phyloP scores from a whole-genome alignment of 2,113 vertebrate genomes.

The Vulpes vulpes region DNA sequence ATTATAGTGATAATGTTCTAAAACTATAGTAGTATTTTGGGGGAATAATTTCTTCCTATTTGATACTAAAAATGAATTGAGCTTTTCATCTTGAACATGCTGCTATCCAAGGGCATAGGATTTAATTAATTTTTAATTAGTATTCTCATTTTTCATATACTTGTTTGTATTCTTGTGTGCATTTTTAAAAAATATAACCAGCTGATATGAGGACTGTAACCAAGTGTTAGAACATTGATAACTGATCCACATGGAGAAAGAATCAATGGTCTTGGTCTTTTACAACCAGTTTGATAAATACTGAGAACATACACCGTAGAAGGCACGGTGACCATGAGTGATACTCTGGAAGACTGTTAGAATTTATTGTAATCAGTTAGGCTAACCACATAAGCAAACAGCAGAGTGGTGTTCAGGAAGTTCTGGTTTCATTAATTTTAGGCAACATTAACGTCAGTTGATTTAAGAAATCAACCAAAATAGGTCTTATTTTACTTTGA shows the following conservation, averaged over 20 bases:
- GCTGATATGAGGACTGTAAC: not conserved
- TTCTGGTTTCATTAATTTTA: constrained; percentile 53
- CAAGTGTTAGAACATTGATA: not conserved
- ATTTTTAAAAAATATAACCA: not conserved
- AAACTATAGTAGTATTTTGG: not conserved
- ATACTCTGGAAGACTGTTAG: not conserved
- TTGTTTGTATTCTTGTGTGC: not conserved
- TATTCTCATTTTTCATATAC: not conserved
- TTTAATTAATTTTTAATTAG: constrained; percentile 56
- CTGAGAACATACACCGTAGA: not conserved
- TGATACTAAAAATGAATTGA: not conserved
- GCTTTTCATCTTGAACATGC: not conserved
- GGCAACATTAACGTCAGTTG: not conserved
- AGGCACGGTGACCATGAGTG: not conserved
- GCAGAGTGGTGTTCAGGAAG: not conserved
- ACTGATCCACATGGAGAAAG: not conserved
- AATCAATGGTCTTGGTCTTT: not conserved
- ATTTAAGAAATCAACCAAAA: not conserved
- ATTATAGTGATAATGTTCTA: not conserved
- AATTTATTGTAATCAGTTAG: constrained; percentile 12
- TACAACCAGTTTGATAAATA: not conserved
- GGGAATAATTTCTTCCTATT: not conserved
- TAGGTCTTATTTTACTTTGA: not conserved
- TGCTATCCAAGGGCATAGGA: not conserved
- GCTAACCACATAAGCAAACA: not conserved